Evolutionary conservation across 2,113 vertebrate species (phyloP).

Genomic region (Oxygymnocypris stewartii): DNA sequence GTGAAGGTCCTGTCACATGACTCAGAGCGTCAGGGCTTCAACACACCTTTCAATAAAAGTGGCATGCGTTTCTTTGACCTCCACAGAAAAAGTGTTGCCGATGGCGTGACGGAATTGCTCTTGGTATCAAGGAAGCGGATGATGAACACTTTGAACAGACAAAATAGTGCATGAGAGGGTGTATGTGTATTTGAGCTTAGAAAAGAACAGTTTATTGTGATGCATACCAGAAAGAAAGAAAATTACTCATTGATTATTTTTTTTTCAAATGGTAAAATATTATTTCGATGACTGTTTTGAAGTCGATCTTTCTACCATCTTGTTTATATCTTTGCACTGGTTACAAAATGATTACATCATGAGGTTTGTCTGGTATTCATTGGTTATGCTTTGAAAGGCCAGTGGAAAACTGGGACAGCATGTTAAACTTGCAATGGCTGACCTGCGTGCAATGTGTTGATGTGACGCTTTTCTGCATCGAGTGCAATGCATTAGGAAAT

Average conservation of each 20-base stretch:
- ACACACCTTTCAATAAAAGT: not conserved
- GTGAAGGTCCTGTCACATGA: constrained; percentile 20
- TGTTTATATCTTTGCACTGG: not conserved
- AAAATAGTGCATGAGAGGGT: not conserved
- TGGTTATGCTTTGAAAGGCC: not conserved
- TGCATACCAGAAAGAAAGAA: not conserved
- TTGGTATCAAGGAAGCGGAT: not conserved
- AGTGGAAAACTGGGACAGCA: not conserved
- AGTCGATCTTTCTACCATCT: not conserved
- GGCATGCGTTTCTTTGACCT: not conserved
- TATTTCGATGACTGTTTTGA: not conserved
- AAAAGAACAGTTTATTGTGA: not conserved
- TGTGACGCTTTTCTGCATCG: not conserved
- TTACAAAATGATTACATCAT: not conserved
- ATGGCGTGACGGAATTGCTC: not conserved
- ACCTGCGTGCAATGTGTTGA: not conserved
- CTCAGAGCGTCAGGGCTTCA: not conserved
- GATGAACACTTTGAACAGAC: not conserved
- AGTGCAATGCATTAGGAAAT: not conserved
- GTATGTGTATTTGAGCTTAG: not conserved
- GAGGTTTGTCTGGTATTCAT: not conserved
- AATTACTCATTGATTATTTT: not conserved
- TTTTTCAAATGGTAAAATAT: not conserved
- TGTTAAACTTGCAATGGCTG: not conserved
- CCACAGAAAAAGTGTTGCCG: not conserved